phyloP scores from a whole-genome alignment of 2,797 vertebrate genomes.

The Diglossa cyanea region DNA sequence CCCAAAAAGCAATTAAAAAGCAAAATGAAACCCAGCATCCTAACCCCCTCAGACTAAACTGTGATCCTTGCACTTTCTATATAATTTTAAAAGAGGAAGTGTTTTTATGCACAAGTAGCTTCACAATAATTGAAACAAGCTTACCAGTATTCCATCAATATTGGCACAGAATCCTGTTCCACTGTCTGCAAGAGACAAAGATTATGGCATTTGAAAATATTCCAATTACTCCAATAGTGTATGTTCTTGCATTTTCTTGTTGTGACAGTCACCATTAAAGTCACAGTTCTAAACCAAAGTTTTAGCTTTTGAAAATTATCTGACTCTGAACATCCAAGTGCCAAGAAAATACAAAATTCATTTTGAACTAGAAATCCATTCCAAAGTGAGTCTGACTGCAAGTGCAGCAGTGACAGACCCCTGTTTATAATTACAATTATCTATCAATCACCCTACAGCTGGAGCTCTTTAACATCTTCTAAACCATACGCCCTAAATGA shows the following conservation, averaged over 20 bases:
- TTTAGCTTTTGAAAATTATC: not conserved
- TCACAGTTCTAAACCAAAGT: not conserved
- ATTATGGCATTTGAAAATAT: not conserved
- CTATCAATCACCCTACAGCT: not conserved
- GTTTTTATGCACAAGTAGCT: not conserved
- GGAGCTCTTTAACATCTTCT: not conserved
- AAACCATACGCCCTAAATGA: not conserved
- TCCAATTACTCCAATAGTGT: not conserved
- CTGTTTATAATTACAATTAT: not conserved
- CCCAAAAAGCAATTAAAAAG: not conserved
- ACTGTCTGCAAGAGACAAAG: not conserved
- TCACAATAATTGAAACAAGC: not conserved
- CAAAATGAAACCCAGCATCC: not conserved
- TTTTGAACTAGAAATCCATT: not conserved
- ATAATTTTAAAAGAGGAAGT: not conserved
- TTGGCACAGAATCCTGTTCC: not conserved
- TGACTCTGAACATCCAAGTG: rapidly evolving
- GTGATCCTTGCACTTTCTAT: not conserved
- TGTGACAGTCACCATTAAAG: not conserved
- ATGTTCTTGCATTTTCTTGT: rapidly evolving
- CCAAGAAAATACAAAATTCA: not conserved
- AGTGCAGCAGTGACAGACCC: not conserved
- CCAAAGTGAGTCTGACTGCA: not conserved
- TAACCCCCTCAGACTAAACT: not conserved
- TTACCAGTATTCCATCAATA: not conserved